Percentiles rank a stretch among this genome's conserved stretches.
These are phyloP conservation scores for Eudemis profundana DNA, from an alignment of 2,888 invertebrate species.

Conservation along the genomic window DNA sequence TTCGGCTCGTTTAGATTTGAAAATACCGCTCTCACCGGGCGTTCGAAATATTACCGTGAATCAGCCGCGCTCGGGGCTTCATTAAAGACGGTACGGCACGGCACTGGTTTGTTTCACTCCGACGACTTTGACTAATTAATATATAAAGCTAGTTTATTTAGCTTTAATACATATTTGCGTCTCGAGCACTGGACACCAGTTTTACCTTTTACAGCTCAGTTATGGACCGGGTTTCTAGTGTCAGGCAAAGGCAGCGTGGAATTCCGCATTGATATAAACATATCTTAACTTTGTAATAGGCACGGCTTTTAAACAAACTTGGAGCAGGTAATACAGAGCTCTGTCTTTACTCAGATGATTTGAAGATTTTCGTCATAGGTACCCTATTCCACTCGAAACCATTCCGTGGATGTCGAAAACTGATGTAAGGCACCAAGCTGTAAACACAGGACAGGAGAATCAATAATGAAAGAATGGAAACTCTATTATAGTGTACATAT, in stretches of 20 bases:
- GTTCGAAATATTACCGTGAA: conserved; percentile 39
- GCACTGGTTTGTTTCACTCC: conserved; percentile 26
- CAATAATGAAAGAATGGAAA: too few species aligned
- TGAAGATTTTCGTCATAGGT: background rate
- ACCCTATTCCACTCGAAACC: background rate
- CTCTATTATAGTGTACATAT: too few species aligned
- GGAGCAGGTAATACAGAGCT: conserved; percentile 2
- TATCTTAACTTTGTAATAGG: conserved; percentile 13
- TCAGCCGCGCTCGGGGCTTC: conserved; percentile 27
- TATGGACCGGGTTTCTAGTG: conserved; percentile 32
- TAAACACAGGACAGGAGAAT: too few species aligned
- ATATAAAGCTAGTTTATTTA: conserved; percentile 20
- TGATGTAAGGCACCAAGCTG: background rate
- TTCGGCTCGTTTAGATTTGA: conserved; percentile 84
- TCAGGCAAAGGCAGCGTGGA: conserved; percentile 9
- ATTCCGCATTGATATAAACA: conserved; percentile 24
- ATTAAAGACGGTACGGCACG: conserved; percentile 25
- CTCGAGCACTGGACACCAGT: conserved; percentile 25
- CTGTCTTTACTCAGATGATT: background rate
- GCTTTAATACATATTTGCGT: conserved; percentile 26
- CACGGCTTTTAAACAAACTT: conserved; percentile 3
- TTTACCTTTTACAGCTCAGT: conserved; percentile 34
- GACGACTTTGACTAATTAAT: conserved; percentile 42
- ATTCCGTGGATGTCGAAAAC: too few species aligned
- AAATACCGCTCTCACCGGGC: conserved; percentile 62